Evolutionary conservation across 2,888 invertebrate species (phyloP).

Genomic region (Acronicta psi): DNA sequence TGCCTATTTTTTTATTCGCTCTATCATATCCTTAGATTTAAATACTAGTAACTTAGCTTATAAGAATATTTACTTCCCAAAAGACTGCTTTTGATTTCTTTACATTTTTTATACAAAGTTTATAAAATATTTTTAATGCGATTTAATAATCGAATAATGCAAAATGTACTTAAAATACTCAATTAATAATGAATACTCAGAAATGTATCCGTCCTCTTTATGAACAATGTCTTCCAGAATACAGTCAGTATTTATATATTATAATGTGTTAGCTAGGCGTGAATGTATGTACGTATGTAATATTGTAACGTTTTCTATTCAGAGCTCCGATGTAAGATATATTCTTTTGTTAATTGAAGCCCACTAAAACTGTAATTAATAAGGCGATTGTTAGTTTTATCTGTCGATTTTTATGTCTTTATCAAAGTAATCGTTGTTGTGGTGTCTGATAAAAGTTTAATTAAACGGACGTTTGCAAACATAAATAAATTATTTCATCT

Average conservation of each 20-base stretch:
- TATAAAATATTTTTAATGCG: constrained; percentile 19
- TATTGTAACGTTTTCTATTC: constrained; percentile 4
- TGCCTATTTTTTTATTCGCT: no score
- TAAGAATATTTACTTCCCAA: constrained; percentile 16
- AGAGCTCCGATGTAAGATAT: constrained; percentile 13
- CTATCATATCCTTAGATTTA: not conserved
- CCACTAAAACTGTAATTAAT: not conserved
- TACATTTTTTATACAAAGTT: not conserved
- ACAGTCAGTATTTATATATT: constrained; percentile 24
- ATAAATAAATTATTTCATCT: no score
- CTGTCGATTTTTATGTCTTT: not conserved
- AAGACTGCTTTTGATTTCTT: constrained; percentile 39
- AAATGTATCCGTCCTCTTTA: constrained; percentile 40
- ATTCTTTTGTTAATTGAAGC: not conserved
- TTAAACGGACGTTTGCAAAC: not conserved
- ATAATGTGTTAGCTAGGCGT: no score
- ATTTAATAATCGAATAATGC: constrained; percentile 14
- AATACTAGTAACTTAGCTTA: constrained; percentile 5
- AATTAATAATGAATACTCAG: constrained; percentile 37
- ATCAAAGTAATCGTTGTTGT: not conserved
- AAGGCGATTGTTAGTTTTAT: not conserved
- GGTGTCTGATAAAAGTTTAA: not conserved
- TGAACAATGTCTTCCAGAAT: constrained; percentile 34
- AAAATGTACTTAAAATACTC: constrained; percentile 50
- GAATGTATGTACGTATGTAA: no score